Evolutionary conservation across 2,797 vertebrate genomes (phyloP).

Genomic region (Muscicapa comitata): DNA sequence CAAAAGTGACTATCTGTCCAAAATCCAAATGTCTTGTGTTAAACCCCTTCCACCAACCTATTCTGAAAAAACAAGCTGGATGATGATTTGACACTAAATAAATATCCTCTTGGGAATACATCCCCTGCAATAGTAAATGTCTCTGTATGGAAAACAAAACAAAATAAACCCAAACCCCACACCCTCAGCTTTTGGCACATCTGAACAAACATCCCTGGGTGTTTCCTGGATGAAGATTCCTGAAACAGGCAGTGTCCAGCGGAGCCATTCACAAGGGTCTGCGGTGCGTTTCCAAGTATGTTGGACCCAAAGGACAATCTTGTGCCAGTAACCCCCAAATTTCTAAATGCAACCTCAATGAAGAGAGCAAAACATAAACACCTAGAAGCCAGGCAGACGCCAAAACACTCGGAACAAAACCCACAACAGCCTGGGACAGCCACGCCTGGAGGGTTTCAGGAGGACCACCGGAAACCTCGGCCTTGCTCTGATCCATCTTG

Average conservation of each 20-base stretch:
- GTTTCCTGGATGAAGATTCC: neutral
- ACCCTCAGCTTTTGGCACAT: neutral
- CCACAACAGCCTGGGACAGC: neutral
- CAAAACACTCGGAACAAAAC: neutral
- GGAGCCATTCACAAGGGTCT: rapidly evolving
- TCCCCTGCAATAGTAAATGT: neutral
- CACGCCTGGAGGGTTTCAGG: neutral
- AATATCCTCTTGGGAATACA: neutral
- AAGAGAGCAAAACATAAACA: neutral
- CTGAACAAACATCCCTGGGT: neutral
- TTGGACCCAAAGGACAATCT: neutral
- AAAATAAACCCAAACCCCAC: neutral
- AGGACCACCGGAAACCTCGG: neutral
- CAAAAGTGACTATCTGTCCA: neutral
- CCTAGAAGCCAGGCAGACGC: neutral
- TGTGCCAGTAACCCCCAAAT: neutral
- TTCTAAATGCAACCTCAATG: neutral
- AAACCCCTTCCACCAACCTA: neutral
- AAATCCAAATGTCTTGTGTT: neutral
- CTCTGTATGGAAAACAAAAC: neutral
- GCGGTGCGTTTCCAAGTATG: neutral
- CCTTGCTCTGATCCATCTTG: neutral
- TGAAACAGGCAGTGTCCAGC: rapidly evolving
- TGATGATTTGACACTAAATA: neutral
- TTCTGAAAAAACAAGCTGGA: neutral